Evolutionary conservation across 35 echinoderm and acorn worm species (phyloP).

Genomic region (Diadema setosum): DNA sequence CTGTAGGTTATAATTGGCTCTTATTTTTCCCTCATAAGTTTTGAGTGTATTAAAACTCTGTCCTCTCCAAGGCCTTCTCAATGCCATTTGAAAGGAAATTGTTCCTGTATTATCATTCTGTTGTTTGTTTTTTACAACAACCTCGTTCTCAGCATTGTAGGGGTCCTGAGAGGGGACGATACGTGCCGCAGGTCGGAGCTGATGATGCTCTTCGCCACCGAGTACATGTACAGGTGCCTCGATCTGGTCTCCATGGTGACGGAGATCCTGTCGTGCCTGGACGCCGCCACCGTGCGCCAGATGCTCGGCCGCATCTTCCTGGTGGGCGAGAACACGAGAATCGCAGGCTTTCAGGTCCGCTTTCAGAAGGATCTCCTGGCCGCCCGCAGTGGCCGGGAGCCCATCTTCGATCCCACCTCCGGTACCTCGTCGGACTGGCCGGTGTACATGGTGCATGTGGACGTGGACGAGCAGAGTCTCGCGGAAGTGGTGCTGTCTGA

Average conservation of each 20-base stretch:
- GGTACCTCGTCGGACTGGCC: neutral
- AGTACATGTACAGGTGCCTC: conserved; percentile 25
- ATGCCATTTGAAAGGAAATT: too few relatives aligned
- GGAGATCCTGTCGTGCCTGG: neutral
- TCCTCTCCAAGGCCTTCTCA: too few relatives aligned
- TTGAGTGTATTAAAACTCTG: too few relatives aligned
- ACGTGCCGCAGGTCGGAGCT: neutral
- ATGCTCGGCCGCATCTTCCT: neutral
- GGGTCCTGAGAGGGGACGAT: neutral
- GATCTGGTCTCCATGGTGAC: conserved; percentile 13
- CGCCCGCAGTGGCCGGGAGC: neutral
- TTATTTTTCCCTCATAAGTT: too few relatives aligned
- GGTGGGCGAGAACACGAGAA: neutral
- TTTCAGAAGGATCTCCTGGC: neutral
- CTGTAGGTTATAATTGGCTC: too few relatives aligned
- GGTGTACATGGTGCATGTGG: neutral
- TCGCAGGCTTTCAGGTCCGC: neutral
- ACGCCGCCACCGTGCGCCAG: neutral
- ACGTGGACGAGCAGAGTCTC: neutral
- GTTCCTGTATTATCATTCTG: too few relatives aligned
- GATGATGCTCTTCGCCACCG: neutral
- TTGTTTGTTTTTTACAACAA: too few relatives aligned
- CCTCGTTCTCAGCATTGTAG: neutral
- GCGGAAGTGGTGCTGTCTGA: too few relatives aligned
- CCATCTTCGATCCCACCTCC: neutral